Conservation (phyloP, 2,888 invertebrate genomes). For the Nudaria mundana region DNA sequence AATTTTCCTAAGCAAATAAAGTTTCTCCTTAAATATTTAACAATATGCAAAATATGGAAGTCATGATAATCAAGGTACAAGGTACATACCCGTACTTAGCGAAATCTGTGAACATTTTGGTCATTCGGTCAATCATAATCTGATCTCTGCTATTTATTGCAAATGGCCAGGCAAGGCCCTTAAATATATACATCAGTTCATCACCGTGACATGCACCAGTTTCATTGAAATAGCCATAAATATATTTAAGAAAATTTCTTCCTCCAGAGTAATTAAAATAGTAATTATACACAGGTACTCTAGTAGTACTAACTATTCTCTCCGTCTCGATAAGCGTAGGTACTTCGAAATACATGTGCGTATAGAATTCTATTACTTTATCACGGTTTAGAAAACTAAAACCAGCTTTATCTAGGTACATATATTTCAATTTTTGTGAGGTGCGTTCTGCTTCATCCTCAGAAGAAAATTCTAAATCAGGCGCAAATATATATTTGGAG, state of each 20-base stretch:
- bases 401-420: slow-evolving; percentile 69
- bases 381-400: slow-evolving; percentile 47
- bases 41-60: too few relatives aligned
- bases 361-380: slow-evolving; percentile 57
- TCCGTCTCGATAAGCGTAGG: slow-evolving; percentile 57
- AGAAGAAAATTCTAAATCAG: slow-evolving; percentile 56
- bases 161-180: slow-evolving; percentile 47
- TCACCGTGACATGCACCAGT: slow-evolving; percentile 63
- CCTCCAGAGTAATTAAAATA: slow-evolving; percentile 61
- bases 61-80: neutral
- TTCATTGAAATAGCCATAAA: slow-evolving; percentile 37
- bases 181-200: slow-evolving; percentile 61
- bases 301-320: slow-evolving; percentile 28
- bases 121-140: slow-evolving; percentile 52
- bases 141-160: slow-evolving; percentile 43
- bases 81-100: slow-evolving; percentile 62
- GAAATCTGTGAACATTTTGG: slow-evolving; percentile 63
- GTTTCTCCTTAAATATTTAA: too few relatives aligned
- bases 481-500: slow-evolving; percentile 49
- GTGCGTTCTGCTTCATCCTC: slow-evolving; percentile 40
- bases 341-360: slow-evolving; percentile 61
- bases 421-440: slow-evolving; percentile 46
- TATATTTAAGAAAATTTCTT: slow-evolving; percentile 55
- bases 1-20: too few relatives aligned
- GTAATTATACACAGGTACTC: slow-evolving; percentile 54